Base-by-base conservation (phyloP, 1,140 invertebrate genomes). In the Drosophila subobscura region DNA sequence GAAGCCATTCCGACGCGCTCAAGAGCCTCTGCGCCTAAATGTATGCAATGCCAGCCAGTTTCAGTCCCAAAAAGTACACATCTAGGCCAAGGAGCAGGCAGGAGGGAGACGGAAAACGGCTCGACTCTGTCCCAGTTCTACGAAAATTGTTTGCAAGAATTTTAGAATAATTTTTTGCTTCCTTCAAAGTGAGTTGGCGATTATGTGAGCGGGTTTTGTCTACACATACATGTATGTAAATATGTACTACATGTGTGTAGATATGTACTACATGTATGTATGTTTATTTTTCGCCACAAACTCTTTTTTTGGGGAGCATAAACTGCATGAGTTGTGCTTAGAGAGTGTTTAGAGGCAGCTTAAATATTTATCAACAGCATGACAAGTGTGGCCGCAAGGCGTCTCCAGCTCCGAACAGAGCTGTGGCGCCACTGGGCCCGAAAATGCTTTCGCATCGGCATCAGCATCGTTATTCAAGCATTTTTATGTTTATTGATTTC, bases 351-450 rank as follows among this genome's bases (percentile, higher is more conserved):
- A 89, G 85, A 78, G 68, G 63, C 73, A 68, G 73, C 70, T 89
- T 89, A 89, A 89, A 89, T 77, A 89, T 89, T 84, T 84, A 88
- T 88, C 76, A 88, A 67, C 46, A 59, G 63, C 83, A 89, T 89
- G 83, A 85, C 73, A 80, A 88, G 81, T 85, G 77, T 77, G 81
- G 79, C 79, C 63, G 71, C 68, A 76, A 68, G 74, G 74, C 74
- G 40, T 59, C 65, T 59, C 41, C 44, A 5, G 22, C 6, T 47
- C 16, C 6, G 12, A 20, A 40, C 14, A 23, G 25, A 20, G 27
- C 10, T 25, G 22, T 25, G 2, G 5, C 4, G 14, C 7, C 42
- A 55, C 40, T 25, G 52, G 73, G 74, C 37, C 37, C 40, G 16
- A 61, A 72, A 80, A 64, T 65, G 41, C 27, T 41, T 22, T 33